Percentiles rank a stretch among this genome's conserved stretches.
Conservation (phyloP, 2,797 vertebrate species). For the Arnoldichthys spilopterus region DNA sequence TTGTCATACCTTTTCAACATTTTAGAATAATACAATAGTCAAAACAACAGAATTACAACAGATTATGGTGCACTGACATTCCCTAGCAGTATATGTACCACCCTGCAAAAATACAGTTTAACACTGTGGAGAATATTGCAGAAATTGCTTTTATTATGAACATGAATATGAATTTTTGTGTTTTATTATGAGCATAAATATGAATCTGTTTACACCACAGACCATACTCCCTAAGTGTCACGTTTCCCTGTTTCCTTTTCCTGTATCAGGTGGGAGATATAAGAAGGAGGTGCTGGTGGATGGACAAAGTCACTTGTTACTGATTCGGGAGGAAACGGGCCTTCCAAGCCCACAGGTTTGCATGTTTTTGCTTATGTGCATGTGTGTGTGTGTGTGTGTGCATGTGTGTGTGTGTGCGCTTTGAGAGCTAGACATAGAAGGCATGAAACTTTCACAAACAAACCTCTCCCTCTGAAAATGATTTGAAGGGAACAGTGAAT, state of each 20-base stretch:
- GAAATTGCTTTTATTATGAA: not conserved
- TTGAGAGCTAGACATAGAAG: no score
- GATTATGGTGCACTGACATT: no score
- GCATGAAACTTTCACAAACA: not conserved
- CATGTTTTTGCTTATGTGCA: not conserved
- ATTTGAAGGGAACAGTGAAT: not conserved
- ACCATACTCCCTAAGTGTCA: no score
- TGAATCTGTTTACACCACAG: not conserved
- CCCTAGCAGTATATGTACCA: no score
- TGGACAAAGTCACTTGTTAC: conserved; percentile 90
- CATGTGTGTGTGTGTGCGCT: no score
- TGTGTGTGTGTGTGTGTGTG: not conserved
- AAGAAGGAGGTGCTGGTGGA: conserved; percentile 94
- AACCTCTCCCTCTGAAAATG: not conserved
- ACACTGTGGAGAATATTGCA: not conserved
- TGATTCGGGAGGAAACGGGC: conserved; percentile 91
- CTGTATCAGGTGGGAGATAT: conserved; percentile 85
- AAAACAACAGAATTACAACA: no score
- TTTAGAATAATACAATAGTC: no score
- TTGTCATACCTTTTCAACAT: no score
- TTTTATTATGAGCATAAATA: no score
- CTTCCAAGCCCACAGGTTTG: conserved; percentile 88
- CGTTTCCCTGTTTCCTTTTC: not conserved
- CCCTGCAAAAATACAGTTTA: no score
- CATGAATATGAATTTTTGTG: not conserved